phyloP scores from a whole-genome alignment of 2,113 vertebrate species.

The Neotoma lepida region DNA sequence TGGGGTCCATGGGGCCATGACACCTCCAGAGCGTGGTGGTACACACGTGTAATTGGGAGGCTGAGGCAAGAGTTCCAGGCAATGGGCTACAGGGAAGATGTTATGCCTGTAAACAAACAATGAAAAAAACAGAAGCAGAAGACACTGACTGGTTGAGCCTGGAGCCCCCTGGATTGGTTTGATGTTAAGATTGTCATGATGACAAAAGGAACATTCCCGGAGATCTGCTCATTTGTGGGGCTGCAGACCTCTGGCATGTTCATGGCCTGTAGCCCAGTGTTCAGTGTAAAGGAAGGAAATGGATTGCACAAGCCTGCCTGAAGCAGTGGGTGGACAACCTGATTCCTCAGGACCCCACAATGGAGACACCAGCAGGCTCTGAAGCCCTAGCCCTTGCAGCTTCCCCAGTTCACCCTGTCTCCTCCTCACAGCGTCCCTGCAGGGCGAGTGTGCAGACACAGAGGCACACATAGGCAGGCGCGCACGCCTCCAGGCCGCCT shows the following conservation, averaged over 20 bases:
- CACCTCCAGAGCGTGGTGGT: not conserved
- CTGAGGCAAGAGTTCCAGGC: not conserved
- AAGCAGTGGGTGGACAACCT: not conserved
- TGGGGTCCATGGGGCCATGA: rapidly evolving
- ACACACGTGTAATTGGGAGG: not conserved
- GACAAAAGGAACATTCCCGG: not conserved
- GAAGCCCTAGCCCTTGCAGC: not conserved
- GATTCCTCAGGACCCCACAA: not conserved
- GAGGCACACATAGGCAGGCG: not conserved
- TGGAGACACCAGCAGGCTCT: not conserved
- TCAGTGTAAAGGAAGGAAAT: not conserved
- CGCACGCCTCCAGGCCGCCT: conserved; percentile 66
- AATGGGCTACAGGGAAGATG: not conserved
- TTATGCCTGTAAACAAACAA: not conserved
- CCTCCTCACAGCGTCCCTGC: not conserved
- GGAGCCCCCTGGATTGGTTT: not conserved
- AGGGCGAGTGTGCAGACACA: not conserved
- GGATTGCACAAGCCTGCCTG: not conserved
- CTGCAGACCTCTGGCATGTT: not conserved
- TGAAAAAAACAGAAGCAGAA: not conserved
- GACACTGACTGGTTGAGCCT: not conserved
- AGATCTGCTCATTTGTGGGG: not conserved
- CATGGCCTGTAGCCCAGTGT: not conserved
- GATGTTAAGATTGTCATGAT: not conserved
- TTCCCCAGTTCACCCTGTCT: not conserved